These are phyloP conservation scores for Papilio dardanus DNA, from an alignment of 1,140 invertebrate genomes.

Conservation along the genomic window DNA sequence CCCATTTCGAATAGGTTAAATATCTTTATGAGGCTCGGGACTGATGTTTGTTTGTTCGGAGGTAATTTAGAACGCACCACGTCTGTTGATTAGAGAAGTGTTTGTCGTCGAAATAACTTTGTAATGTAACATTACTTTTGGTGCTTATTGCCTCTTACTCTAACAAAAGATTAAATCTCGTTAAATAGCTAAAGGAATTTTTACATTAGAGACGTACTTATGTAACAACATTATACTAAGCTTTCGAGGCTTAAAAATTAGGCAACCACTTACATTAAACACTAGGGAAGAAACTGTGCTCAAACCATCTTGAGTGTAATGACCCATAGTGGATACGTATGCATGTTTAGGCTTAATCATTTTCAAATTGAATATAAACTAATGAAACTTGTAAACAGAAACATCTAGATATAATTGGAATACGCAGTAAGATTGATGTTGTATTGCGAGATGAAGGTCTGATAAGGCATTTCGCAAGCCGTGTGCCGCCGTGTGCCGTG, in stretches of 20 bases:
- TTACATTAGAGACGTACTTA: not conserved
- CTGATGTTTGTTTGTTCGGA: slow-evolving; percentile 25
- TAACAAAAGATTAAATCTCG: not conserved
- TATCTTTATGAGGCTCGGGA: slow-evolving; percentile 25
- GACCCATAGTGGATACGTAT: too few relatives aligned
- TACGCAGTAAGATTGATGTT: slow-evolving; percentile 25
- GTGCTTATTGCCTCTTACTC: not conserved
- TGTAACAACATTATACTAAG: not conserved
- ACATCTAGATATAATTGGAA: not conserved
- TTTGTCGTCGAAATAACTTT: slow-evolving; percentile 11
- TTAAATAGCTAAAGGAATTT: not conserved
- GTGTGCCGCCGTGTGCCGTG: not conserved
- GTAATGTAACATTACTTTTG: not conserved
- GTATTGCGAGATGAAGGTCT: slow-evolving; percentile 19
- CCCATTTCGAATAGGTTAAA: slow-evolving; percentile 68
- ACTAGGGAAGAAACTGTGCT: too few relatives aligned
- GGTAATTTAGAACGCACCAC: slow-evolving; percentile 16
- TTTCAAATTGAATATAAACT: not conserved
- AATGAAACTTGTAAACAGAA: not conserved
- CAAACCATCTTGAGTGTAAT: too few relatives aligned
- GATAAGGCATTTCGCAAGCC: slow-evolving; percentile 26
- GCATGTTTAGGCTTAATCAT: not conserved
- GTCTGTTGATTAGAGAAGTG: slow-evolving; percentile 17
- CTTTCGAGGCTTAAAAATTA: too few relatives aligned
- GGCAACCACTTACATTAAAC: too few relatives aligned